These are phyloP conservation scores for Phainopepla nitens DNA, from an alignment of 2,113 vertebrate species.

Conservation along the genomic window DNA sequence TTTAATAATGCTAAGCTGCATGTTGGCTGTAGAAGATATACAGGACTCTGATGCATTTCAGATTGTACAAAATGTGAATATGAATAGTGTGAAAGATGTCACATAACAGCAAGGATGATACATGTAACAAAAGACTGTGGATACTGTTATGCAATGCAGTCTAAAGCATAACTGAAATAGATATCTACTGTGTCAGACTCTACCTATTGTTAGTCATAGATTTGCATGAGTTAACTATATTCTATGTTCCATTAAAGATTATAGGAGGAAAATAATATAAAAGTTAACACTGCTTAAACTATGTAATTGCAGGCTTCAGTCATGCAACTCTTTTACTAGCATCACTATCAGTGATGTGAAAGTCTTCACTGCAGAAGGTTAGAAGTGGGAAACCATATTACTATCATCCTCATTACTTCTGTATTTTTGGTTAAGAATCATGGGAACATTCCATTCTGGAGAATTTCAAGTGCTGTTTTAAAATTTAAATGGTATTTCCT, in stretches of 20 bases:
- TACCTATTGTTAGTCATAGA: background rate
- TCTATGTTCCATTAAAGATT: slow-evolving; percentile 23
- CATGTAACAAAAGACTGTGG: background rate
- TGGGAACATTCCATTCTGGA: background rate
- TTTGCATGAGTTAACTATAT: background rate
- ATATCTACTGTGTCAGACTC: background rate
- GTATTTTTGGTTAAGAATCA: background rate
- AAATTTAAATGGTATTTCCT: background rate
- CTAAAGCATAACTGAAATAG: background rate
- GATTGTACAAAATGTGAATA: background rate
- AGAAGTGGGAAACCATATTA: background rate
- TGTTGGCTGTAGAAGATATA: background rate
- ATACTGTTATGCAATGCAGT: background rate
- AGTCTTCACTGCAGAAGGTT: background rate
- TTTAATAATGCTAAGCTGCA: slow-evolving; percentile 12
- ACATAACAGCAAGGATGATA: background rate
- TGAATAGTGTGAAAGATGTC: background rate
- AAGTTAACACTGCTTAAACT: background rate
- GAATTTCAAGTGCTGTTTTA: background rate
- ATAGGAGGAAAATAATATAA: background rate
- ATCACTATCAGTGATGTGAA: background rate
- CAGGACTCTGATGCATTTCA: slow-evolving; percentile 4
- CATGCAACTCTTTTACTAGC: background rate
- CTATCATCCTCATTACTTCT: background rate
- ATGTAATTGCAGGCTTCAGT: background rate